Conservation (phyloP, 2,113 vertebrate species). For the Cygnus atratus region DNA sequence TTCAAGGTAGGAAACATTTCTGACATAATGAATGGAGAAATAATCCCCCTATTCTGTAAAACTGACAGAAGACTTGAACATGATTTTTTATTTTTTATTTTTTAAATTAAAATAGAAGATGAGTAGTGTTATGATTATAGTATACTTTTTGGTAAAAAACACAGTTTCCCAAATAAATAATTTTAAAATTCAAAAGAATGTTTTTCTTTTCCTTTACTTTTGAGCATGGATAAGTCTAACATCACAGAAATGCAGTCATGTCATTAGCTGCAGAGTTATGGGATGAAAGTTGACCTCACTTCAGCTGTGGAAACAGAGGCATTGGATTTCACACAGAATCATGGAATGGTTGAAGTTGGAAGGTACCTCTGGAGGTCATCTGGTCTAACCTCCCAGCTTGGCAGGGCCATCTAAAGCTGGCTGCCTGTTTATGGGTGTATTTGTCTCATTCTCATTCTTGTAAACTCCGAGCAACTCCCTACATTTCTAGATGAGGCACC, state of each 20-base stretch:
- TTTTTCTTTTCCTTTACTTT: not conserved
- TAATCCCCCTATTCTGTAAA: not conserved
- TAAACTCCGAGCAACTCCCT: not conserved
- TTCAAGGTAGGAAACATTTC: not conserved
- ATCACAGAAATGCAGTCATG: not conserved
- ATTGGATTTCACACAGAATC: not conserved
- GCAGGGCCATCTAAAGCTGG: not conserved
- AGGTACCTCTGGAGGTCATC: not conserved
- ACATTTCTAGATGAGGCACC: not conserved
- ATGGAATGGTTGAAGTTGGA: not conserved
- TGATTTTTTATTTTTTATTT: not conserved
- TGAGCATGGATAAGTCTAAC: not conserved
- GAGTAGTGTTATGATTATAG: not conserved
- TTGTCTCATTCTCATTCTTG: not conserved
- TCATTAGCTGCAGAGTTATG: not conserved
- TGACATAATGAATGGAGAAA: not conserved
- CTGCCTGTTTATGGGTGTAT: not conserved
- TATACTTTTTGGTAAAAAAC: not conserved
- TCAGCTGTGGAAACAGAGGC: not conserved
- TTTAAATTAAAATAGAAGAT: not conserved
- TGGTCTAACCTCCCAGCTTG: not conserved
- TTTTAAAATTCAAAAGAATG: not conserved
- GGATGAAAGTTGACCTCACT: not conserved
- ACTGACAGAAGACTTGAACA: not conserved
- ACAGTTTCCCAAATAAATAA: not conserved